Percentiles rank a stretch among this genome's conserved stretches.
Conservation (phyloP, 1,140 invertebrate genomes). For the Drosophila ogumai region DNA sequence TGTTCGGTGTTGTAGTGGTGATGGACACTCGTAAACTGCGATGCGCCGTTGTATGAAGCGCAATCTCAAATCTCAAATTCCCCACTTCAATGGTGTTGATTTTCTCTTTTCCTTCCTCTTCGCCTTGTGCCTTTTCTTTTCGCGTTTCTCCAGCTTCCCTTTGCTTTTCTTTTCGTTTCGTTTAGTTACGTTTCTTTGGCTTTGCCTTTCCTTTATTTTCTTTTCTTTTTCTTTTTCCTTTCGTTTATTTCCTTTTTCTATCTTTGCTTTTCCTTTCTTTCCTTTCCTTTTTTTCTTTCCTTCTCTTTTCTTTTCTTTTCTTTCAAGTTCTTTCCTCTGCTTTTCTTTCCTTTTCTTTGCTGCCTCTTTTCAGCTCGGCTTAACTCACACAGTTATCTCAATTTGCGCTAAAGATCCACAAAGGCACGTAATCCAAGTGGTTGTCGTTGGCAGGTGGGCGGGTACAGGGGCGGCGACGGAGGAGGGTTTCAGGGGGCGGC, state of each 20-base stretch:
- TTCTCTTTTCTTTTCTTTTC: neutral
- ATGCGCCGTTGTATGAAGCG: constrained; percentile 76
- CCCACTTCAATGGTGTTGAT: constrained; percentile 80
- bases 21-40: constrained; percentile 83
- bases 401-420: constrained; percentile 37
- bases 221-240: neutral
- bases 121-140: constrained; percentile 10
- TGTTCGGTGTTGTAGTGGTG: constrained; percentile 81
- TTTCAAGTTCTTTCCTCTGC: neutral
- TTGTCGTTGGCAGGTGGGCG: constrained; percentile 21
- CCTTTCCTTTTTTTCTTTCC: neutral
- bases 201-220: neutral
- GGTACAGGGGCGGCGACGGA: neutral
- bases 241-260: neutral
- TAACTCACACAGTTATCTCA: constrained; percentile 32
- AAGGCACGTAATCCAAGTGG: constrained; percentile 36
- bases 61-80: constrained; percentile 81
- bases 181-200: constrained; percentile 1
- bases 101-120: constrained; percentile 50
- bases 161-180: constrained; percentile 5
- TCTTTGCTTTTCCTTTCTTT: neutral
- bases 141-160: constrained; percentile 18
- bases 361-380: constrained; percentile 17
- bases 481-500: neutral
- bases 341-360: constrained; percentile 8